Evolutionary conservation across 2,797 vertebrate genomes (phyloP).

Genomic region (Clangula hyemalis): DNA sequence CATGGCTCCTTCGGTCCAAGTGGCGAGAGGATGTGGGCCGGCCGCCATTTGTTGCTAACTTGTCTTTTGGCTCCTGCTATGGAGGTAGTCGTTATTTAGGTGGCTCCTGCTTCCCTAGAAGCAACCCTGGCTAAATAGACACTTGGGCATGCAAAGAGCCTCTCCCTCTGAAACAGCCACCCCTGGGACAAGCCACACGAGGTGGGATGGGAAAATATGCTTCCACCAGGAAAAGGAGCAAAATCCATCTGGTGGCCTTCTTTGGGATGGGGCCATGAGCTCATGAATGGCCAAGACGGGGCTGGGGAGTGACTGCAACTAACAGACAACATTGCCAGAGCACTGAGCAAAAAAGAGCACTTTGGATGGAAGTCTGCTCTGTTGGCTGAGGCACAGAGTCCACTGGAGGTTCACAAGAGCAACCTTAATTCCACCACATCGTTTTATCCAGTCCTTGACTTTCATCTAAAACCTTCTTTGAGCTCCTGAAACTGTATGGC

Average conservation of each 20-base stretch:
- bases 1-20: neutral
- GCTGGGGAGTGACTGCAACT: neutral
- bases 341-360: neutral
- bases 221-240: neutral
- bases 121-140: neutral
- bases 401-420: rapidly evolving
- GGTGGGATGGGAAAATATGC: neutral
- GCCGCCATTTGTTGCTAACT: neutral
- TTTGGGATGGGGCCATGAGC: neutral
- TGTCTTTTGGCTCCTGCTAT: conserved; percentile 32
- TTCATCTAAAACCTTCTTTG: neutral
- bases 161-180: neutral
- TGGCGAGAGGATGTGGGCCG: conserved; percentile 36
- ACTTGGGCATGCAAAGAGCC: rapidly evolving
- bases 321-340: neutral
- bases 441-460: neutral
- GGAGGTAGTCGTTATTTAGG: neutral
- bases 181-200: neutral
- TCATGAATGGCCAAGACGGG: neutral
- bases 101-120: neutral
- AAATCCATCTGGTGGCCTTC: neutral
- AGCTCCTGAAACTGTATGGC: neutral
- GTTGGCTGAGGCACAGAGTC: neutral
- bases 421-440: neutral
- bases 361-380: neutral